phyloP scores from a whole-genome alignment of 2,797 vertebrate genomes.

The Morus bassanus region DNA sequence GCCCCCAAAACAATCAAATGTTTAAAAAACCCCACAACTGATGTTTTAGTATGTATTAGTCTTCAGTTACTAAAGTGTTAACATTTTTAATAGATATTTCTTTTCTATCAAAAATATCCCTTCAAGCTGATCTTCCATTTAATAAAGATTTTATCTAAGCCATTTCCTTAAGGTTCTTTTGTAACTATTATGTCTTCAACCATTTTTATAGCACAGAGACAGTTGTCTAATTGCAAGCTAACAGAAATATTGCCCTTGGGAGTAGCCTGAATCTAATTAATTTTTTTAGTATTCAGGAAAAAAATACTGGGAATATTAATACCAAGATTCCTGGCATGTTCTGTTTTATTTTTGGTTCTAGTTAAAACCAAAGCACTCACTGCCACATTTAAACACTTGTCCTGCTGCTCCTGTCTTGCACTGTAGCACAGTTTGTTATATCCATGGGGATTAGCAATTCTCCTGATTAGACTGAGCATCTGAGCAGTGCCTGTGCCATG shows the following conservation, averaged over 20 bases:
- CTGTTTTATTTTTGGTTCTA: neutral
- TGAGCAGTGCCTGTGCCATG: neutral
- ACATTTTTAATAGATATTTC: neutral
- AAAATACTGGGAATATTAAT: neutral
- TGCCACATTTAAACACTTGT: neutral
- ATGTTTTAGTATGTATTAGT: neutral
- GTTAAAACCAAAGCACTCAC: neutral
- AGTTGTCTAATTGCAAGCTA: neutral
- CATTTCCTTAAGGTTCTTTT: neutral
- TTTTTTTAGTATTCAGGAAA: neutral
- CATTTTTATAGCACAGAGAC: neutral
- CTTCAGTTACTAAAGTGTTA: neutral
- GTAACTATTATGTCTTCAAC: neutral
- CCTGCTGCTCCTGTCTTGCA: neutral
- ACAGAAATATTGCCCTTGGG: neutral
- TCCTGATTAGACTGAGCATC: neutral
- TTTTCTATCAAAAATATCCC: neutral
- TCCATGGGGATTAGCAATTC: neutral
- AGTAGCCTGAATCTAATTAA: neutral
- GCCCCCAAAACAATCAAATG: neutral
- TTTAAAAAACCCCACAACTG: neutral
- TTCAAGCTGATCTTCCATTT: neutral
- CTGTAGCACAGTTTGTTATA: rapidly evolving
- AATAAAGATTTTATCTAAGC: neutral
- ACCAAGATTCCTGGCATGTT: neutral